A percentile compares a stretch with the other conserved stretches of the same genome.
Conservation (phyloP, 2,113 vertebrate genomes). For the Petromus typicus region DNA sequence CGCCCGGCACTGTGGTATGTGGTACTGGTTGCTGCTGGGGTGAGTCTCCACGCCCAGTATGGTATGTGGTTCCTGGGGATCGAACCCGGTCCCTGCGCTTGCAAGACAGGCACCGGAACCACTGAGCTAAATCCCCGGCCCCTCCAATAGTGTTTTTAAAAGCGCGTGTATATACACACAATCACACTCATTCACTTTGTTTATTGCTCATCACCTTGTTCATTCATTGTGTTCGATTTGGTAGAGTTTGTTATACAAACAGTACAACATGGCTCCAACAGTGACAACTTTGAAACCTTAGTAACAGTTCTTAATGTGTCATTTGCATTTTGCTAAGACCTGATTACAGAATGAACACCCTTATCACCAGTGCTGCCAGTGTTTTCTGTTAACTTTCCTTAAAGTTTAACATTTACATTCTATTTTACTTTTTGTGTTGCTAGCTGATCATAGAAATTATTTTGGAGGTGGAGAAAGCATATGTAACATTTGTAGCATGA, state of each 20-base stretch:
- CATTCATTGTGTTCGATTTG: neutral
- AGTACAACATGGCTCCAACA: neutral
- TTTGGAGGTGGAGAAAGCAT: neutral
- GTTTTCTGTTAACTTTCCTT: neutral
- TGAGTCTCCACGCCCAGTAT: no score
- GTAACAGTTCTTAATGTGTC: neutral
- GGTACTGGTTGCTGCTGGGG: no score
- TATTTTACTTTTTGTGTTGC: neutral
- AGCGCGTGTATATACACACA: neutral
- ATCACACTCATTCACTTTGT: neutral
- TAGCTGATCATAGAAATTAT: neutral
- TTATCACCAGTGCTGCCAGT: no score
- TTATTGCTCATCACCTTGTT: no score
- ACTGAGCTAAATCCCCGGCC: no score
- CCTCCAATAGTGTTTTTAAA: neutral
- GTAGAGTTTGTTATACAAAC: neutral
- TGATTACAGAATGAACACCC: no score
- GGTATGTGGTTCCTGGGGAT: no score
- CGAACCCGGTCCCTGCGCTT: no score
- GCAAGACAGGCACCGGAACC: no score
- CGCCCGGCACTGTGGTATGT: no score
- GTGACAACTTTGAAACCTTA: neutral
- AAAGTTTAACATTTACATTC: neutral
- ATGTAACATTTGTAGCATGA: neutral
- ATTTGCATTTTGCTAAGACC: no score